Evolutionary conservation across 2,113 vertebrate genomes (phyloP), one percentile per base, ranked within the genome.

Genomic region (Oenanthe oenanthe): DNA sequence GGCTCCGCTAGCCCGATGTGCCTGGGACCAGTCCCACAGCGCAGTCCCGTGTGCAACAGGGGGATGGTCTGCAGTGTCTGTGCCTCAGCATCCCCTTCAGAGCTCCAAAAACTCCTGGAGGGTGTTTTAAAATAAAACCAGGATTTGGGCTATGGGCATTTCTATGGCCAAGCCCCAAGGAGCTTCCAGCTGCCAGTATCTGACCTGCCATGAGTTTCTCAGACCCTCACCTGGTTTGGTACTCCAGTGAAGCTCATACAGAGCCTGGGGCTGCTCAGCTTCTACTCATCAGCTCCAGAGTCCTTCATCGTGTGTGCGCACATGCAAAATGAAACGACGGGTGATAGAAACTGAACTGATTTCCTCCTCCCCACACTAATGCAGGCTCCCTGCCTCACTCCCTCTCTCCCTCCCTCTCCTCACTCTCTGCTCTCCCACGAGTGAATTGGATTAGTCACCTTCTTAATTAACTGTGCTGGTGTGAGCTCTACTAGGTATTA

Each of bases 401-500:
- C 1, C 92, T 70, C 29, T 45, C 47, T 53, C 47, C 10, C 57
- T 45, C 74, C 67, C 12, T 26, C 85, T 72, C 89, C 38, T 67
- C 92, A 70, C 85, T 91, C 93, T 81, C 94, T 85, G 67, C 22
- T 63, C 90, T 96, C 91, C 93, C 94, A 96, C 61, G 25, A 96
- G 92, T 86, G 97, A 98, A 98, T 98, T 97, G 94, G 95, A 98
- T 98, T 98, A 98, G 98, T 98, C 98, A 98, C 97, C 97, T 98
- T 97, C 97, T 98, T 98, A 98, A 98, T 98, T 98, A 98, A 98
- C 98, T 98, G 96, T 97, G 97, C 97, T 85, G 84, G 97, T 96
- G 92, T 97, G 97, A 98, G 97, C 97, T 98, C 97, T 98, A 97
- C 97, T 98, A 97, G 95, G 96, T 97, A 98, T 98, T 98, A 98